Base-by-base conservation (phyloP, 2,797 vertebrate species). In the Ispidina lecontei region DNA sequence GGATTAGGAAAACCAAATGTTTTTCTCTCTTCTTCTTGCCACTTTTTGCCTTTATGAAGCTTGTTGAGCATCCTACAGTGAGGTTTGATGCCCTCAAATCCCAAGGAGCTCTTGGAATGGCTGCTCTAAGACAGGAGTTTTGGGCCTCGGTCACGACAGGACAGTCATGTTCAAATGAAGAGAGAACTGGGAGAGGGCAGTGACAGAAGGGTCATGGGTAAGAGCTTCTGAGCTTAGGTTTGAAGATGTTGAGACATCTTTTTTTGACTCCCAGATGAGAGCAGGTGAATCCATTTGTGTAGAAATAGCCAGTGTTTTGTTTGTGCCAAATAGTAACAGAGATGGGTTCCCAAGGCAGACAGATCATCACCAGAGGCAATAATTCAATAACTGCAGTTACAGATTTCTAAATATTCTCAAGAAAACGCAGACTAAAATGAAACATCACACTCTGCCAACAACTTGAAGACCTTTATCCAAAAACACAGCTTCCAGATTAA, bases 381-480 rank as follows among this genome's bases (percentile, higher is more conserved):
- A 71, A 81, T 55, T 31, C 72, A 89, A 39, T 37, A 91, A 62
- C n/a, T 84, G 35, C 22, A 59, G 47, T 75, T 86, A 58, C 15
- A 75, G n/a, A 60, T 7, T 59, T 86, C 19, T 18, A 63, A 51
- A 44, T 28, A 22, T 26, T 28, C 17, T 72, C n/a, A 51, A 15
- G 33, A 62, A 72, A 76, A 84, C 25, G 39, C 9, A 75, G 55
- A 81, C 71, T 54, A 60, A 91, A 95, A 73, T 25, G 10, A 73
- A 91, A 96, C 87, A n/a, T 68, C 84, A 54, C 26, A 93, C 37
- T 1, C 19, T 20, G 56, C 43, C 31, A 77, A 85, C 35, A 91
- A 52, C 76, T 95, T 90, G 71, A 87, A 86, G 71, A 81, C 60
- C 94, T 97, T 88, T 94, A 92, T 87, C 67, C 93, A 96, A 96